Evolutionary conservation across 2,113 vertebrate genomes (phyloP), one percentile per base, ranked within the genome.

Genomic region (Pongo abelii): DNA sequence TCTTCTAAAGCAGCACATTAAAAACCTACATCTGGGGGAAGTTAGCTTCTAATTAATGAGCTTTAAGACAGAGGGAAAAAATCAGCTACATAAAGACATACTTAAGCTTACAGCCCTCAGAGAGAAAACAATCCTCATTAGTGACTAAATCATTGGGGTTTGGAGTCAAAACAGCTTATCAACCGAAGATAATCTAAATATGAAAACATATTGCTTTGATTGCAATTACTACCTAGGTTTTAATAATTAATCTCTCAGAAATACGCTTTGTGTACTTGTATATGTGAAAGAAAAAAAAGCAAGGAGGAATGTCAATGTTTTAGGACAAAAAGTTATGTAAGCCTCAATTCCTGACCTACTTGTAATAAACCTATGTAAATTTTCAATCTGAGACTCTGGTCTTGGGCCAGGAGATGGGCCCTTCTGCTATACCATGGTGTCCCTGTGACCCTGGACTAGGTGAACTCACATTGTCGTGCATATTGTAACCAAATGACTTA

Each of bases 341-440:
- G 16, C 5, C 91, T 94, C 61, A 32, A 74, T 83, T 61, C 20
- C 17, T 85, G 48, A 69, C 64, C 46, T 79, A 61, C 48, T 61
- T 93, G 23, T 79, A 50, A 83, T 46, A 85, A 67, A 91, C 5
- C 10, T 25, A 8, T 11, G 0, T 14, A 0, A 72, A 91, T 74
- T 92, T 97, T 90, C 43, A 18, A 2, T 35, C 74, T 48, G 13
- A 93, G 46, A 10, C 14, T 91, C 48, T 96, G 79, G 20, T 43
- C 32, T 40, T 90, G 6, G 38, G 8, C 94, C 96, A 97, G 96
- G 85, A 98, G 97, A 95, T 98, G 98, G 98, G 96, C 75, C 97
- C 69, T 97, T 96, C 93, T 97, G 72, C 79, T 97, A 20, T 38
- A n/a, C 1, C 70, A 84, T 14, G 38, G 7, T 67, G 0, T 59